A percentile compares a stretch with the other conserved stretches of the same genome.
These are phyloP conservation scores for Eurytoma californica DNA, from an alignment of 2,888 invertebrate genomes.

Conservation along the genomic window DNA sequence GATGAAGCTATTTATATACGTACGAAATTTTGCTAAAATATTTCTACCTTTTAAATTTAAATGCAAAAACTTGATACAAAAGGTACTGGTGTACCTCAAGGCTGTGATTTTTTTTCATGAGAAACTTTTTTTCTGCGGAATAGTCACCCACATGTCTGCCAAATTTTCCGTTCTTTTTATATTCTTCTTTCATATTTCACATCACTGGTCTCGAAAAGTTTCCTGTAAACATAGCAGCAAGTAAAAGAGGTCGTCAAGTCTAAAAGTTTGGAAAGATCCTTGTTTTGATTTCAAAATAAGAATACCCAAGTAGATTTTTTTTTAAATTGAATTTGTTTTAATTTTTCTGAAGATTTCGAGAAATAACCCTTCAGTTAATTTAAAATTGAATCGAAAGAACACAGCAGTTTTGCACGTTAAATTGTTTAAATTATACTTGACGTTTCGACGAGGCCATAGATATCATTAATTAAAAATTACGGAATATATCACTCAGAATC, in stretches of 20 bases:
- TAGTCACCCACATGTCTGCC: constrained; percentile 1
- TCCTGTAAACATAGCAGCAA: constrained; percentile 10
- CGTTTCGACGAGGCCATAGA: too few relatives aligned
- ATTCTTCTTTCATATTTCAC: constrained; percentile 13
- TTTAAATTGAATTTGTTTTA: background rate
- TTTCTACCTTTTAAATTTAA: background rate
- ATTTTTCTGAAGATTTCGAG: too few relatives aligned
- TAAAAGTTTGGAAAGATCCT: constrained; percentile 19
- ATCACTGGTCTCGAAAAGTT: constrained; percentile 31
- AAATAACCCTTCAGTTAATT: background rate
- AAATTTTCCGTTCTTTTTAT: constrained; percentile 27
- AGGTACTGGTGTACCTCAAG: background rate
- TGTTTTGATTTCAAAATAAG: constrained; percentile 10
- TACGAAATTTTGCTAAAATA: background rate
- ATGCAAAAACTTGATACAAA: background rate
- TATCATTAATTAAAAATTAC: background rate
- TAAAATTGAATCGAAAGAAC: background rate
- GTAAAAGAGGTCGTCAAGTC: constrained; percentile 16
- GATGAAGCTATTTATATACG: too few relatives aligned
- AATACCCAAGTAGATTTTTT: constrained; percentile 4
- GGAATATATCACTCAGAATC: background rate
- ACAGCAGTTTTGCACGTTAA: background rate
- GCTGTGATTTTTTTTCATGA: background rate
- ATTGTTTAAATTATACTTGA: too few relatives aligned
- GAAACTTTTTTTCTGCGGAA: background rate